Evolutionary conservation across 2,888 invertebrate species (phyloP).

Genomic region (Lasioglossum leucozonium): DNA sequence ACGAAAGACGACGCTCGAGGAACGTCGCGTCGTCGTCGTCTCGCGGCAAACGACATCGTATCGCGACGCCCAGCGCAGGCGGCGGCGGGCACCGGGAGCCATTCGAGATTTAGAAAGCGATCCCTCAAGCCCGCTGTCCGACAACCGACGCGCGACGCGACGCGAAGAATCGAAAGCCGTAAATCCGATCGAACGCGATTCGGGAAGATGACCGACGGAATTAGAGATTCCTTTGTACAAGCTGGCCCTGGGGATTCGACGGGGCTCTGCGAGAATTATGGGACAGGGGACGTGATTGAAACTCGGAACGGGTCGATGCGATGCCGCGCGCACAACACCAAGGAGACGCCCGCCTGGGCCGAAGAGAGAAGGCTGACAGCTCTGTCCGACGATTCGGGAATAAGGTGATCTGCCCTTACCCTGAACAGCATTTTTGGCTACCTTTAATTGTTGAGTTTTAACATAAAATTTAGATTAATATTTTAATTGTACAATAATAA

Average conservation of each 20-base stretch:
- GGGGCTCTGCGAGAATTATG: slow-evolving; percentile 4
- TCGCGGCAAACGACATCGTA: background rate
- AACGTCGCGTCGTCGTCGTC: too few relatives aligned
- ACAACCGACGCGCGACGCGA: slow-evolving; percentile 1
- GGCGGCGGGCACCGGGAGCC: too few relatives aligned
- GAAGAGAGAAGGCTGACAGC: background rate
- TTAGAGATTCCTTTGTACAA: slow-evolving; percentile 24
- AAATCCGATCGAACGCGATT: slow-evolving; percentile 56
- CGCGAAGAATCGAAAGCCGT: slow-evolving; percentile 27
- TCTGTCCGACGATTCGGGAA: too few relatives aligned
- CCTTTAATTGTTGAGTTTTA: too few relatives aligned
- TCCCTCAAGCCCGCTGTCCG: slow-evolving; percentile 28
- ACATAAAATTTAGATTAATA: too few relatives aligned
- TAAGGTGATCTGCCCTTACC: too few relatives aligned
- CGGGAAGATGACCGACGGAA: slow-evolving; percentile 34
- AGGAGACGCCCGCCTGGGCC: too few relatives aligned
- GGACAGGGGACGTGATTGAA: background rate
- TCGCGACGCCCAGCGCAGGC: too few relatives aligned
- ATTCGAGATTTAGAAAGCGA: slow-evolving; percentile 57
- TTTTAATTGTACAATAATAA: too few relatives aligned
- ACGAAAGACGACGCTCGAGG: background rate
- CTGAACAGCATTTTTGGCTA: too few relatives aligned
- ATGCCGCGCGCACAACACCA: too few relatives aligned
- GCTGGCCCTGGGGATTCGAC: background rate
- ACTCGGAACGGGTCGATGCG: background rate